These are phyloP conservation scores for Danio jaintianensis DNA, from an alignment of 2,797 vertebrate genomes.

Conservation along the genomic window DNA sequence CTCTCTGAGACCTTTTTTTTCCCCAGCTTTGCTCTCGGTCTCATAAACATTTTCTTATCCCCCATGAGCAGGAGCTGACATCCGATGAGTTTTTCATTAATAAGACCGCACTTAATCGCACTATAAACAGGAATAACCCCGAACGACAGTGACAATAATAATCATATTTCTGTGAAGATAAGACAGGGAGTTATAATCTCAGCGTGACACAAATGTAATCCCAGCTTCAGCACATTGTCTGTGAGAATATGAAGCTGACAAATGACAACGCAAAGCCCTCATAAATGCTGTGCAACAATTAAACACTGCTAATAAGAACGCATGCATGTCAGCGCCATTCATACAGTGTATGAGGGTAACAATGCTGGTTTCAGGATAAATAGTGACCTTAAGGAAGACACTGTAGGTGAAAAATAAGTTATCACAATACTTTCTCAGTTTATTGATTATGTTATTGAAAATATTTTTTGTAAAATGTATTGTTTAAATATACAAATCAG, in stretches of 20 bases:
- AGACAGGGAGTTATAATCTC: slow-evolving; percentile 52
- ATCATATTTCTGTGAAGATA: slow-evolving; percentile 58
- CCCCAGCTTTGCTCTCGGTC: slow-evolving; percentile 71
- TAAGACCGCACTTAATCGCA: slow-evolving; percentile 77
- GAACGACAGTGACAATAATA: slow-evolving; percentile 73
- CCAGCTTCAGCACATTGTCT: slow-evolving; percentile 50
- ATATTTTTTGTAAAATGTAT: too few relatives aligned
- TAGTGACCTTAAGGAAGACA: neutral
- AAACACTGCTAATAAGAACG: slow-evolving; percentile 18
- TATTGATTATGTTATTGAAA: too few relatives aligned
- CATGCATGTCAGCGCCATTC: neutral
- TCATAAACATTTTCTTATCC: slow-evolving; percentile 77
- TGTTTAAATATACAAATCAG: too few relatives aligned
- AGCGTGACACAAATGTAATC: slow-evolving; percentile 48
- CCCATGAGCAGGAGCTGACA: slow-evolving; percentile 76
- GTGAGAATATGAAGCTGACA: slow-evolving; percentile 40
- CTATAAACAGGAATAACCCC: slow-evolving; percentile 66
- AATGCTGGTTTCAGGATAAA: slow-evolving; percentile 32
- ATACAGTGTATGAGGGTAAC: slow-evolving; percentile 6
- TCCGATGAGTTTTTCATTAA: slow-evolving; percentile 84
- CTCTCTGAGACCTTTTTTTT: slow-evolving; percentile 61
- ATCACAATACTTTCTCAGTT: too few relatives aligned
- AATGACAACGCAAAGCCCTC: slow-evolving; percentile 43
- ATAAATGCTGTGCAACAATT: slow-evolving; percentile 24
- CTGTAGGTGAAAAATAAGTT: too few relatives aligned